phyloP scores from a whole-genome alignment of 2,888 invertebrate genomes.

The Melangyna quadrimaculata region DNA sequence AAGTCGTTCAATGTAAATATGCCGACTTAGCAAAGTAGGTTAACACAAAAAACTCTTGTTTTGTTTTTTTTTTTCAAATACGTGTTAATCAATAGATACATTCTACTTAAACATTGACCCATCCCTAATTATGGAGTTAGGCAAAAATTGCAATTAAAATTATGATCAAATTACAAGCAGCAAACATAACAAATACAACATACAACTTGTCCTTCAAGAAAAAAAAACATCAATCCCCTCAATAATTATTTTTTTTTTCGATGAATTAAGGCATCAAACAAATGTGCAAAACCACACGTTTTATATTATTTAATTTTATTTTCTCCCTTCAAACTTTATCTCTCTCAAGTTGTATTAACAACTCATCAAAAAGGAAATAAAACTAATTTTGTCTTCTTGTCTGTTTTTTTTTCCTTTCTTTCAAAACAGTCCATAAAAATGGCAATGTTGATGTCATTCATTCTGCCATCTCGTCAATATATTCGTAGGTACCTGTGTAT shows the following conservation, averaged over 20 bases:
- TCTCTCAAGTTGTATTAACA: neutral
- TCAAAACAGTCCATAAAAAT: constrained; percentile 18
- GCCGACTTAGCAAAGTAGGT: no score
- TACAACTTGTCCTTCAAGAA: neutral
- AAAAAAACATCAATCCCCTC: neutral
- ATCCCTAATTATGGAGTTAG: neutral
- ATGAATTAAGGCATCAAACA: neutral
- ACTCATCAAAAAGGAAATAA: constrained; percentile 4
- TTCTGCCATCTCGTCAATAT: constrained; percentile 2
- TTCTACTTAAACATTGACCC: no score
- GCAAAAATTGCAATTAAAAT: neutral
- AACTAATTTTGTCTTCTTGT: neutral
- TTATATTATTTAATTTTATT: constrained; percentile 1
- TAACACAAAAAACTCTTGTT: no score
- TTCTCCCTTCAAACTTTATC: neutral
- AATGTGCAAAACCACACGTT: constrained; percentile 26
- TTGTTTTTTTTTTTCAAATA: no score
- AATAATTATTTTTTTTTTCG: no score
- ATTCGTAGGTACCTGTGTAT: neutral
- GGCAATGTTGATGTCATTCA: constrained; percentile 27
- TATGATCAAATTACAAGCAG: neutral
- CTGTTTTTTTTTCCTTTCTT: neutral
- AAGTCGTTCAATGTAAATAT: no score
- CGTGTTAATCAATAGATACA: no score
- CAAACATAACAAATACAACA: no score